Evolutionary conservation across 2,113 vertebrate genomes (phyloP).

Genomic region (Hippocampus guttulatus): DNA sequence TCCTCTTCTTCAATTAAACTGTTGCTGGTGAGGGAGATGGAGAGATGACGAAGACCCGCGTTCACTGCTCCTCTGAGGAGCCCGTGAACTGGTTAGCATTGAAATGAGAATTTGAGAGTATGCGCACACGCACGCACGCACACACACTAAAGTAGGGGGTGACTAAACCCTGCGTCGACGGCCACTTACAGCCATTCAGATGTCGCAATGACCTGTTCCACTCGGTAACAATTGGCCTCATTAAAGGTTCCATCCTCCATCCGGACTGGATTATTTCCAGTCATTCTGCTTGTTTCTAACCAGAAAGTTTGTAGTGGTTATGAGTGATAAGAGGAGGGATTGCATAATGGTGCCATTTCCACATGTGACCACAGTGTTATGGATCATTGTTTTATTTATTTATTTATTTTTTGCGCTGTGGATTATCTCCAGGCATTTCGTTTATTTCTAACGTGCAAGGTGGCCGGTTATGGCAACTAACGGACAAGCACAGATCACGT

Average conservation of each 20-base stretch:
- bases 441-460: too few relatives aligned
- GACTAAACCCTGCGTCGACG: constrained; percentile 58
- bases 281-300: background rate
- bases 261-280: background rate
- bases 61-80: constrained; percentile 61
- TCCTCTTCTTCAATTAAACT: constrained; percentile 57
- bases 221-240: constrained; percentile 53
- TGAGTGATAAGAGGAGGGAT: background rate
- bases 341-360: too few relatives aligned
- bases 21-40: constrained; percentile 48
- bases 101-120: constrained; percentile 69
- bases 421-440: background rate
- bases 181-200: constrained; percentile 65
- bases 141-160: background rate
- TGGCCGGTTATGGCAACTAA: too few relatives aligned
- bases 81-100: constrained; percentile 60
- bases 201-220: constrained; percentile 53
- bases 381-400: too few relatives aligned
- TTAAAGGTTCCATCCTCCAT: background rate
- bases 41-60: constrained; percentile 49
- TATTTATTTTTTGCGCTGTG: too few relatives aligned
- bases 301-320: background rate
- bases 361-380: too few relatives aligned
- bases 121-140: constrained; percentile 54
- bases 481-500: too few relatives aligned